Base-by-base conservation (phyloP, 2,888 invertebrate species). In the Ochropleura plecta region DNA sequence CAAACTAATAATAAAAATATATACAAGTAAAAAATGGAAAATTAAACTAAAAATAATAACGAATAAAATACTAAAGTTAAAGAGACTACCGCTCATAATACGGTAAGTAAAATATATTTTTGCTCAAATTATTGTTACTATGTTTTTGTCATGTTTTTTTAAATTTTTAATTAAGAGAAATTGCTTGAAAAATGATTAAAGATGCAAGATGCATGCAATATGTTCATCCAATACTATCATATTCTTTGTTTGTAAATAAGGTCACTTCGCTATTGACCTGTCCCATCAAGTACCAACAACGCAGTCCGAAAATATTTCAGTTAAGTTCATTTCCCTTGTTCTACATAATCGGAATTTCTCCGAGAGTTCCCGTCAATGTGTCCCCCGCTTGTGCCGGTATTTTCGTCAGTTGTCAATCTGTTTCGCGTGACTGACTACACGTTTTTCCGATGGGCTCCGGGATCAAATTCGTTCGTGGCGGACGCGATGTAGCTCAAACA, bases 321-420 rank as follows among this genome's bases (percentile, higher is more conserved):
- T 67, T 0, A 64, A 78, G 53, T 79, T 78, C 7, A 70, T 59
- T 79, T 79, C 73, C n/a, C 70, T 78, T 71, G 76, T 77, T 76
- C 81, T 79, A 85, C 73, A 83, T 85, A 86, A 84, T 83, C 83
- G 65, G 80, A 79, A 84, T 88, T 90, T 89, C 83, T 84, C 76
- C 57, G 78, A 77, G 85, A 87, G 86, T 86, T 78, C 55, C 67
- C 77, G 76, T 70, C 60, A 62, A 82, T 83, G 81, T 84, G 70
- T 70, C 84, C 86, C 84, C 76, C 78, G 83, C 78, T 72, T 82
- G 81, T 79, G 75, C 77, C 81, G 88, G 83, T 90, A 89, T 91
- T 92, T 93, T 92, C 89, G 91, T 90, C 93, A 92, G 92, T 93
- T 94, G 94, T 94, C 94, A 95, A 94, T 95, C 93, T 90, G 89